Conservation (phyloP, 2,888 invertebrate species). For the Leptinotarsa haldemani region DNA sequence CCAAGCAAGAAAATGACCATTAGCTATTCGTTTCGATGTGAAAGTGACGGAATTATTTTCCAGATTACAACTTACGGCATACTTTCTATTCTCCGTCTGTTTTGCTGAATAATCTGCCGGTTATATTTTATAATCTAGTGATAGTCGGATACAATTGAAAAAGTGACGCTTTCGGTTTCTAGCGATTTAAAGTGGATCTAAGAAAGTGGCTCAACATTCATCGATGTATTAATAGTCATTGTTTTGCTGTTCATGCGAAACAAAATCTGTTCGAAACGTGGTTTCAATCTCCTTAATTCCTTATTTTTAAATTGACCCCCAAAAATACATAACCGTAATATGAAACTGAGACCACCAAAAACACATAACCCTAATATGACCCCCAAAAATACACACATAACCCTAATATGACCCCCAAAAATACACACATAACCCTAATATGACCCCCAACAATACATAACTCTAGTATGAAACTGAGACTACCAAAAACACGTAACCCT, state of each 20-base stretch:
- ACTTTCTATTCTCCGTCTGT: constrained; percentile 45
- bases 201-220: constrained; percentile 1
- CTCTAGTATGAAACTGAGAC: too few relatives aligned
- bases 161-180: constrained; percentile 7
- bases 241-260: background rate
- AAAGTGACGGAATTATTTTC: constrained; percentile 45
- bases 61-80: constrained; percentile 39
- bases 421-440: too few relatives aligned
- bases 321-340: too few relatives aligned
- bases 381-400: too few relatives aligned
- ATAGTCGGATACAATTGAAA: background rate
- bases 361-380: too few relatives aligned
- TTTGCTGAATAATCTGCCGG: constrained; percentile 27
- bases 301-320: too few relatives aligned
- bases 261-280: too few relatives aligned
- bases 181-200: constrained; percentile 2
- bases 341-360: too few relatives aligned
- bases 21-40: constrained; percentile 37
- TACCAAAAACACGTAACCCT: too few relatives aligned
- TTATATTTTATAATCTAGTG: background rate
- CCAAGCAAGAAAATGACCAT: constrained; percentile 45
- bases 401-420: too few relatives aligned
- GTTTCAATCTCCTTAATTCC: too few relatives aligned
- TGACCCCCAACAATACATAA: too few relatives aligned
- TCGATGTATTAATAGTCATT: background rate